Evolutionary conservation across 1,140 invertebrate genomes (phyloP), one percentile per base, ranked within the genome.

Genomic region (Vanessa atalanta): DNA sequence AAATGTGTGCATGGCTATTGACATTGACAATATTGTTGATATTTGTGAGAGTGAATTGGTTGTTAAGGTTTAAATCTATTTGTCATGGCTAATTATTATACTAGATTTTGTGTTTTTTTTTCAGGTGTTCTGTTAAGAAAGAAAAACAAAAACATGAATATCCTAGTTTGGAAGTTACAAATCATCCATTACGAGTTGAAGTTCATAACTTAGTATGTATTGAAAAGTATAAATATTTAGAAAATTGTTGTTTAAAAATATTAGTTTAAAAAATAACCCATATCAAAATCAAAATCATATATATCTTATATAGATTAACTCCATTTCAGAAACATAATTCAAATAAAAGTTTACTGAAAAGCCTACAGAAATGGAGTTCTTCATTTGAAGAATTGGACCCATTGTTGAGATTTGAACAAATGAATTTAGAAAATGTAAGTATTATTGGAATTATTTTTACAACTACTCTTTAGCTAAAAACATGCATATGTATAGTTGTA

Each of bases 301-400:
- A 23, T 23, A 23, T 57, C 12, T 3, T 23, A 23, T 23, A 23
- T 5, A 16, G 5, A 53, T n/a, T 16, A 5, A 11, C 13, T 23
- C 20, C 3, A 63, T 91, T 88, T 60, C 75, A 92, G 90, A 89
- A 81, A 80, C 72, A 83, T 65, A 83, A 71, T 73, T 57, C 81
- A 37, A 86, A 76, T 64, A 85, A 83, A 78, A 79, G 73, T 72
- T 87, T 92, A 61, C 81, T 91, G 65, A 84, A 92, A 64, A 88
- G 80, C 47, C 77, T 92, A 13, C 85, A 85, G 63, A 90, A 89
- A 85, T 92, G 87, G 86, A 92, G 86, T 83, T 85, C 79, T 65
- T 78, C 84, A 57, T 91, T 89, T 86, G 90, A 90, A 79, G 88
- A 89, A 77, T 77, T 87, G 11, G 90, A 92, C 78, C 90, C 90